Evolutionary conservation across 2,888 invertebrate species (phyloP), one percentile per base, ranked within the genome.

Genomic region (Drosophila borealis): DNA sequence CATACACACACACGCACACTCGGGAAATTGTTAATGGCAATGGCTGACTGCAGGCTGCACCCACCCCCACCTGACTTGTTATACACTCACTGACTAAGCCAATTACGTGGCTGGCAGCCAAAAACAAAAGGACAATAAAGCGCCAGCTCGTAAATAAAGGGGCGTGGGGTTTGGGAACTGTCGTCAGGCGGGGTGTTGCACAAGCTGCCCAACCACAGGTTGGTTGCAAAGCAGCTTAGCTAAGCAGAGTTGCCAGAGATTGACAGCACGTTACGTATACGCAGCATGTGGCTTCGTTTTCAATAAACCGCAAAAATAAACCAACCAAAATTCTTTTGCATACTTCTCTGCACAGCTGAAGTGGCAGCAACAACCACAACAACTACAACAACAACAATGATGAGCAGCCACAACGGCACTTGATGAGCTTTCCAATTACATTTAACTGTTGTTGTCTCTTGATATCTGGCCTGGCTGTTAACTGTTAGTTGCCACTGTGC

Each of bases 111-210:
- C 66, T 66, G 64, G 59, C 57, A 68, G 53, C 63, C 70, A 69
- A 75, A 72, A 82, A 74, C 82, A 82, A 82, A 84, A 80, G 82
- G 80, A 84, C 82, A 85, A 85, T 84, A 85, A 84, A 84, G 84
- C 61, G 75, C 55, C 70, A 67, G 75, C 70, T 76, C 84, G 80
- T 84, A 84, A 84, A 84, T 64, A 73, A 25, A n/a, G 21, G 19
- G 37, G 21, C 9, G n/a, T 10, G 25, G 8, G 11, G 11, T 10
- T 36, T 25, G 17, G 29, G 6, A 8, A n/a, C 36, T 10, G n/a
- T 4, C 11, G 29, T 6, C 17, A n/a, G 13, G 14, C 13, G 29
- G 46, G 25, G 10, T 41, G 57, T 36, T 41, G 54, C 48, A 63
- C 49, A 54, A 59, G 54, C 65, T 51, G 39, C 29, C 46, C 37